Evolutionary conservation across 2,888 invertebrate genomes (phyloP).

Genomic region (Chymomyza caudatula): DNA sequence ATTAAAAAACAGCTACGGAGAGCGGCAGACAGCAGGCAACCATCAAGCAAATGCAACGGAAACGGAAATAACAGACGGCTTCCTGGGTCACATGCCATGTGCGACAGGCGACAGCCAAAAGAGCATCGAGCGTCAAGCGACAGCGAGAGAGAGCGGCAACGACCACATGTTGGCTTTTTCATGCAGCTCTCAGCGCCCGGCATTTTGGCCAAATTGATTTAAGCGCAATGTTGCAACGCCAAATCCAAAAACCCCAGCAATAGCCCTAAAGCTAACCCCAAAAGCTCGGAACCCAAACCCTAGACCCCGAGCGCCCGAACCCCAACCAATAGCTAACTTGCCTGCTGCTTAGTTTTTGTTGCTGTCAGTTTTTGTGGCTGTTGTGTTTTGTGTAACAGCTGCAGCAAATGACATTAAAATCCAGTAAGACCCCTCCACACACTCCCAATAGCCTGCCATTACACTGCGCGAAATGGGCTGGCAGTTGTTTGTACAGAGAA

Average conservation of each 20-base stretch:
- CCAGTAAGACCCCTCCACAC: conserved; percentile 26
- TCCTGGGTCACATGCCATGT: conserved; percentile 40
- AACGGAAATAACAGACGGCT: conserved; percentile 37
- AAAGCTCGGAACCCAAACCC: neutral
- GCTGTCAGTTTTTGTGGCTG: conserved; percentile 37
- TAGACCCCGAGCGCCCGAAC: neutral
- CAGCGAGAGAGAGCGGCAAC: neutral
- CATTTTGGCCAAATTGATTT: conserved; percentile 56
- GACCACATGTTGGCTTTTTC: conserved; percentile 56
- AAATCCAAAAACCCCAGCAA: neutral
- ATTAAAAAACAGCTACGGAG: conserved; percentile 20
- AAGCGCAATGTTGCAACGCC: conserved; percentile 25
- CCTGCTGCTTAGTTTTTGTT: neutral
- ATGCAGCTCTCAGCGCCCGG: neutral
- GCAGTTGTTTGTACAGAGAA: neutral
- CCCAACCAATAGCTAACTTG: neutral
- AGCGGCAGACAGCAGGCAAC: neutral
- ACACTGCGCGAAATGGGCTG: neutral
- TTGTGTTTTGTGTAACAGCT: conserved; percentile 44
- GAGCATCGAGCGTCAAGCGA: conserved; percentile 1
- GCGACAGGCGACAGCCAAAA: neutral
- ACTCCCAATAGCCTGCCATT: neutral
- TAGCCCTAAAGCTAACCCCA: neutral
- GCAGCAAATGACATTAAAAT: conserved; percentile 64
- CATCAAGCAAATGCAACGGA: conserved; percentile 31